These are phyloP conservation scores for Cuculus canorus DNA, from an alignment of 2,797 vertebrate species.

Conservation along the genomic window DNA sequence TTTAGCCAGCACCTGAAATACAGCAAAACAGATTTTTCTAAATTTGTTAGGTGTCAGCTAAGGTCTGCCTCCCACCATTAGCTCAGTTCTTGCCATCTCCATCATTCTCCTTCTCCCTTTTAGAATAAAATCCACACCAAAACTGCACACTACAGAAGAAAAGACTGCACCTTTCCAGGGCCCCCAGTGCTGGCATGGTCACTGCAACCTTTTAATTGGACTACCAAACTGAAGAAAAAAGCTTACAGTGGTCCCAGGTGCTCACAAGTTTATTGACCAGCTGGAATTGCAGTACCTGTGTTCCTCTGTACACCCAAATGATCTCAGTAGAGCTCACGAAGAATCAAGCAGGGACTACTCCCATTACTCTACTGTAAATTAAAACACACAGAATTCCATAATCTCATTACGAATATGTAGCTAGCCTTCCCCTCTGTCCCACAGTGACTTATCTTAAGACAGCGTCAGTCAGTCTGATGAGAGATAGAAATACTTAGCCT, in stretches of 20 bases:
- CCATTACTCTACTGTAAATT: neutral
- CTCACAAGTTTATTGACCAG: neutral
- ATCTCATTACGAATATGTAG: slow-evolving; percentile 21
- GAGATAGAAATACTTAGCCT: slow-evolving; percentile 42
- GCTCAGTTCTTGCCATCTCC: neutral
- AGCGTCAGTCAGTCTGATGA: slow-evolving; percentile 39
- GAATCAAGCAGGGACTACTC: neutral
- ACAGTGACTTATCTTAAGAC: slow-evolving; percentile 2
- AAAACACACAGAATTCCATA: neutral
- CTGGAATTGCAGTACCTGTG: neutral
- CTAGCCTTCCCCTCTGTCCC: neutral
- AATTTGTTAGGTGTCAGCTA: neutral
- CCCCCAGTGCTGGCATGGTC: neutral
- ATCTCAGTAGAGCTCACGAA: neutral
- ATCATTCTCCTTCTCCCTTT: neutral
- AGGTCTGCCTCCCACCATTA: neutral
- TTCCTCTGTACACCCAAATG: neutral
- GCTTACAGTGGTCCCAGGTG: neutral
- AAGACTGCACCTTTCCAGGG: neutral
- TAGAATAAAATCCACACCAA: slow-evolving; percentile 53
- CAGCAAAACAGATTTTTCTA: neutral
- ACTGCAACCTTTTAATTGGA: neutral
- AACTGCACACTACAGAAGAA: neutral
- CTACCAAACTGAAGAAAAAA: neutral
- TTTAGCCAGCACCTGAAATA: neutral